These are phyloP conservation scores for Ceratoteleas bidentatus DNA, from an alignment of 1,140 invertebrate species.

Conservation along the genomic window DNA sequence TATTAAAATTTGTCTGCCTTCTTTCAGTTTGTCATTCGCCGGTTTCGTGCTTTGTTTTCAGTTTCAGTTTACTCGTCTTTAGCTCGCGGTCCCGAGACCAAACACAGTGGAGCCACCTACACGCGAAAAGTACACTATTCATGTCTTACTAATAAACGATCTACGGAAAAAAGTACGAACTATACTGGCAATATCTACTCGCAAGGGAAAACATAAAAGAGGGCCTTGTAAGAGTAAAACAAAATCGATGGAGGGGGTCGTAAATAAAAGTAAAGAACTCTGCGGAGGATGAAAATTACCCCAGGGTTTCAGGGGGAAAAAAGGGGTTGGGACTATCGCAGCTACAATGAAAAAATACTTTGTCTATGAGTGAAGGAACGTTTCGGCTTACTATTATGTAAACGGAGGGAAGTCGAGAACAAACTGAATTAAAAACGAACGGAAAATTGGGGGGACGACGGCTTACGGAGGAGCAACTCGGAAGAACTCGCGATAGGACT, in stretches of 20 bases:
- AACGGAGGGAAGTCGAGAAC: neutral
- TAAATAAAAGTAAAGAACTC: too few relatives aligned
- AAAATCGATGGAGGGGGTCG: neutral
- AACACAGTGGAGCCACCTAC: constrained; percentile 52
- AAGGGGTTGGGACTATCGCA: too few relatives aligned
- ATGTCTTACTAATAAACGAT: constrained; percentile 50
- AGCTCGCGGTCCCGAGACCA: constrained; percentile 58
- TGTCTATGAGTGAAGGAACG: constrained; percentile 45
- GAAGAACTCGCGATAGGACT: constrained; percentile 62
- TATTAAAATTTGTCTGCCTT: constrained; percentile 29
- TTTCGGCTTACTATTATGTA: constrained; percentile 45
- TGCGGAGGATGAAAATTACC: too few relatives aligned
- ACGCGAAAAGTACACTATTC: constrained; percentile 46
- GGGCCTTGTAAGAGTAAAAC: constrained; percentile 2
- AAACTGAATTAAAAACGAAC: neutral
- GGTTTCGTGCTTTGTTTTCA: constrained; percentile 12
- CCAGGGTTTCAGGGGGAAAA: too few relatives aligned
- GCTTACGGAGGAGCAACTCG: constrained; percentile 21
- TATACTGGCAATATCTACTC: constrained; percentile 64
- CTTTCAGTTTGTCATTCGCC: constrained; percentile 13
- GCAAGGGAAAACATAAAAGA: constrained; percentile 27
- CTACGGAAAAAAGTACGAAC: constrained; percentile 50
- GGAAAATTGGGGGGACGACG: neutral
- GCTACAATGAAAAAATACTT: constrained; percentile 35
- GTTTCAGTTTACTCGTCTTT: constrained; percentile 12